Conservation (phyloP, 2,888 invertebrate genomes). For the Andrena minutula region DNA sequence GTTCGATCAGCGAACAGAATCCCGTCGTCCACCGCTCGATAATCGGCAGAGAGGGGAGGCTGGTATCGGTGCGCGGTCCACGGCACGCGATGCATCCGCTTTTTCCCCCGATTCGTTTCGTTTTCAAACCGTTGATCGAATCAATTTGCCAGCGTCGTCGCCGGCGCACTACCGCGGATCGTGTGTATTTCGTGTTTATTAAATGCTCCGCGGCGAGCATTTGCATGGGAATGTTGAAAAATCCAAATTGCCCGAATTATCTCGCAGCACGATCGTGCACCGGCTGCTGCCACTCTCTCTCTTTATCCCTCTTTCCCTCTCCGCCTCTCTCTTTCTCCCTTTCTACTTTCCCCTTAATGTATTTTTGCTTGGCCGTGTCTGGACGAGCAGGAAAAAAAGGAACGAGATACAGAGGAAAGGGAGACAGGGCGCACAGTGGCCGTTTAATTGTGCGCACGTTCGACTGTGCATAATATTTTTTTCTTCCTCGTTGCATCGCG, state of each 20-base stretch:
- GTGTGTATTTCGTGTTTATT: slow-evolving; percentile 48
- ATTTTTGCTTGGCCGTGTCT: background rate
- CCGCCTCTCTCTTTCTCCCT: background rate
- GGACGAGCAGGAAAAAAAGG: background rate
- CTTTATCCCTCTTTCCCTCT: slow-evolving; percentile 8
- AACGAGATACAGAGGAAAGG: background rate
- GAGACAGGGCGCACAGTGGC: too few species aligned
- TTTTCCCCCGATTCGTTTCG: slow-evolving; percentile 31
- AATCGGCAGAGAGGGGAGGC: background rate
- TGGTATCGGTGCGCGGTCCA: background rate
- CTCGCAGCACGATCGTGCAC: slow-evolving; percentile 29
- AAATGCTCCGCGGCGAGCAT: slow-evolving; percentile 18
- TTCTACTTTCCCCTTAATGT: slow-evolving; percentile 21
- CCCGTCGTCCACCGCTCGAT: slow-evolving; percentile 11
- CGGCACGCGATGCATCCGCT: slow-evolving; percentile 22
- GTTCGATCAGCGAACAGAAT: slow-evolving; percentile 41
- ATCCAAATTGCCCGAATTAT: slow-evolving; percentile 58
- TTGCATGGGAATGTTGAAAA: slow-evolving; percentile 55
- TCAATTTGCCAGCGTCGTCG: slow-evolving; percentile 52
- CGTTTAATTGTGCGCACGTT: slow-evolving; percentile 35
- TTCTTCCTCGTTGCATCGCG: slow-evolving; percentile 2
- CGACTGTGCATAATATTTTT: background rate
- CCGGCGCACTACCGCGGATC: background rate
- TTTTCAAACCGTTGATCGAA: slow-evolving; percentile 55
- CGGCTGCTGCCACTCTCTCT: background rate